Base-by-base conservation (phyloP, 2,888 invertebrate genomes). In the Microctonus brassicae region DNA sequence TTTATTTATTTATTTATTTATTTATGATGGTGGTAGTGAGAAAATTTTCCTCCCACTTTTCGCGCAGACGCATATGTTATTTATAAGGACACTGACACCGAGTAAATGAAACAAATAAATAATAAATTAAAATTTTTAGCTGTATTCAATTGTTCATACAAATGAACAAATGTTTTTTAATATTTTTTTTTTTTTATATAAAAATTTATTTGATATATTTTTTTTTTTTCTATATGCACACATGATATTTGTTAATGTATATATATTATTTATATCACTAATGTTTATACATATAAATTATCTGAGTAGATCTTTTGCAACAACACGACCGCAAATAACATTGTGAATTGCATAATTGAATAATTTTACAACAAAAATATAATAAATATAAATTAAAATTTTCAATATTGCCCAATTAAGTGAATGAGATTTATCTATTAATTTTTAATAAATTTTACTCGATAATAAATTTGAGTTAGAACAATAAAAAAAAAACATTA, bases 51-150 rank as follows among this genome's bases (percentile, higher is more conserved):
- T 79, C 73, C 77, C 76, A 76, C 76, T 75, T 74, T 77, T 75
- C 73, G 82, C 83, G 82, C 84, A 83, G 73, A 80, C 83, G 83
- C 80, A 74, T 78, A 79, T 79, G 81, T 79, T 79, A 81, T 83
- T 83, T 82, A 83, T n/a, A 84, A 84, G 85, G 84, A 86, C 85
- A 84, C 84, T 83, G 84, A 85, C 85, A 84, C 83, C 78, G 75
- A 62, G 39, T 62, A 39, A 62, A 63, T 24, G 17, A n/a, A 47
- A 26, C 29, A 22, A 26, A 7, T 47, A 7, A 20, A 11, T n/a
- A 63, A 63, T 47, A 6, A 63, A 47, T 26, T 13, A 36, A 11
- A 58, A 29, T 26, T 33, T n/a, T n/a, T n/a, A n/a, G n/a, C n/a
- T 26, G 2, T 42, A 39, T n/a, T 39, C 39, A 13, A n/a, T 13